A percentile compares a stretch with the other conserved stretches of the same genome.
phyloP scores from a whole-genome alignment of 2,113 vertebrate species.

The Hydrolagus affinis region DNA sequence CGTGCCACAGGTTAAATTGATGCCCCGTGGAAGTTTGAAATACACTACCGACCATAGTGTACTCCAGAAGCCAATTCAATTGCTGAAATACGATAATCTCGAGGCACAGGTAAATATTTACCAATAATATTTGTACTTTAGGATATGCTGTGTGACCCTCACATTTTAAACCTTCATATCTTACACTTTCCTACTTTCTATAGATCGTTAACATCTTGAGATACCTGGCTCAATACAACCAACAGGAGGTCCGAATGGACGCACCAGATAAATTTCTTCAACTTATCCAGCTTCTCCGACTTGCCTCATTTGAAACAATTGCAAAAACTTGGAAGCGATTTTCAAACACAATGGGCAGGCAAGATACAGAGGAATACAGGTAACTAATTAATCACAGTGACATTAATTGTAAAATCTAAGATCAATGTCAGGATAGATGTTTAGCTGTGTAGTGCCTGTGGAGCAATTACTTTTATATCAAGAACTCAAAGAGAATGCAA shows the following conservation, averaged over 20 bases:
- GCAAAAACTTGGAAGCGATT: slow-evolving; percentile 51
- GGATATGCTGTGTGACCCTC: no score
- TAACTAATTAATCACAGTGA: slow-evolving; percentile 32
- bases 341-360: slow-evolving; percentile 36
- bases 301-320: slow-evolving; percentile 42
- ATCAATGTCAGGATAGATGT: no score
- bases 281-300: slow-evolving; percentile 57
- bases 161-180: no score
- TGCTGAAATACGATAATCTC: not conserved
- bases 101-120: not conserved
- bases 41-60: not conserved
- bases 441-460: no score
- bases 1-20: not conserved
- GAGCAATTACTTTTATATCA: no score
- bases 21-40: not conserved
- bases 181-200: not conserved
- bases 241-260: slow-evolving; percentile 50
- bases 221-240: slow-evolving; percentile 55
- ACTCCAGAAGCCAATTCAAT: not conserved
- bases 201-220: slow-evolving; percentile 43
- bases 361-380: slow-evolving; percentile 43
- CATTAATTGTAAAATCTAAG: not conserved
- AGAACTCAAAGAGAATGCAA: no score
- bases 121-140: not conserved
- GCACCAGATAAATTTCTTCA: slow-evolving; percentile 53